A percentile compares a stretch with the other conserved stretches of the same genome.
Conservation (phyloP, 2,888 invertebrate genomes). For the Oligia latruncula region DNA sequence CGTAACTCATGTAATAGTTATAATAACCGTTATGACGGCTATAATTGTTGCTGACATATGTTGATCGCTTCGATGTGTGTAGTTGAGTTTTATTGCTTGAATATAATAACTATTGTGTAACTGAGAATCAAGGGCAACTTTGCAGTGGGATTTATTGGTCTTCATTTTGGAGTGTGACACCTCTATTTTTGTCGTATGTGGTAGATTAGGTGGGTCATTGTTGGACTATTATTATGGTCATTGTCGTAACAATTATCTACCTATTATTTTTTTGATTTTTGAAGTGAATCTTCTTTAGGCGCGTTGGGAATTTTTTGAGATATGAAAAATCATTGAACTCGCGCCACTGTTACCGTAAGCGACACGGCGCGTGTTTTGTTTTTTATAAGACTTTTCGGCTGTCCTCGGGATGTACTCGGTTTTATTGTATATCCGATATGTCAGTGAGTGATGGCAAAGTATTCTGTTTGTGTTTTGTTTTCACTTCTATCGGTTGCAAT, state of each 20-base stretch:
- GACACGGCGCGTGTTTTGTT: no score
- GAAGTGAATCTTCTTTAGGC: no score
- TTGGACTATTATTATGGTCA: neutral
- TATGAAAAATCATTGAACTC: no score
- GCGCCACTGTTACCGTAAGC: no score
- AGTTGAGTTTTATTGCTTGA: conserved; percentile 31
- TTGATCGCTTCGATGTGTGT: conserved; percentile 53
- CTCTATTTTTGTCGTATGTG: neutral
- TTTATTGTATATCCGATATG: no score
- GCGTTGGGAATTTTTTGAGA: no score
- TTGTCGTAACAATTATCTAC: no score
- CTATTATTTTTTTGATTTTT: neutral
- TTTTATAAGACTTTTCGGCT: no score
- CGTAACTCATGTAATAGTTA: conserved; percentile 59
- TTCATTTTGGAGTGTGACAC: neutral
- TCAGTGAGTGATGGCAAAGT: no score
- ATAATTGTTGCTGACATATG: conserved; percentile 59
- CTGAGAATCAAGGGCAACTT: conserved; percentile 17
- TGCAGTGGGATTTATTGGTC: conserved; percentile 12
- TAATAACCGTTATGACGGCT: conserved; percentile 56
- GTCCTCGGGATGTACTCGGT: no score
- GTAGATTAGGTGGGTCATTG: neutral
- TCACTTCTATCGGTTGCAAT: neutral
- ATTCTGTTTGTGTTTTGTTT: no score
- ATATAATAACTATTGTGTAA: conserved; percentile 36